Percentiles rank a stretch among this genome's conserved stretches.
phyloP scores from a whole-genome alignment of 2,888 invertebrate genomes.

The Epinotia bilunana region DNA sequence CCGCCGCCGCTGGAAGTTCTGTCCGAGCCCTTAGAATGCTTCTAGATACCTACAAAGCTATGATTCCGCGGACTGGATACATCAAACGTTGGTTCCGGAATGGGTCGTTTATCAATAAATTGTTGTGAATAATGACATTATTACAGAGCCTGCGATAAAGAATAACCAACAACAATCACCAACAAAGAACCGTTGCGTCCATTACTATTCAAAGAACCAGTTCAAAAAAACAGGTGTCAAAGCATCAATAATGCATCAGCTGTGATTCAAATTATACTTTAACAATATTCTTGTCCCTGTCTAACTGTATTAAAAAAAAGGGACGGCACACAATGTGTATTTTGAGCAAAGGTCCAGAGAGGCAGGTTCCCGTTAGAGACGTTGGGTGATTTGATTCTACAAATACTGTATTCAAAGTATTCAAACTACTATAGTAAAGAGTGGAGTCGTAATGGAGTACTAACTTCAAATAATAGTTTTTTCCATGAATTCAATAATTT shows the following conservation, averaged over 20 bases:
- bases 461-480: no score
- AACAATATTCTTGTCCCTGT: constrained; percentile 8
- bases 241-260: constrained; percentile 54
- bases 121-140: background rate
- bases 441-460: no score
- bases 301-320: background rate
- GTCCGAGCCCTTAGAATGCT: no score
- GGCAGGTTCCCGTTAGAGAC: constrained; percentile 52
- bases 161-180: background rate
- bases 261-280: constrained; percentile 29
- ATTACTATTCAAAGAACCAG: constrained; percentile 39
- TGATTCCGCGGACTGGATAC: no score
- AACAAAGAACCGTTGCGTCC: constrained; percentile 19
- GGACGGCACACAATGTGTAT: background rate
- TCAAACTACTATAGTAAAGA: background rate
- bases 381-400: constrained; percentile 12
- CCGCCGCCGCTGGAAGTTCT: no score
- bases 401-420: background rate
- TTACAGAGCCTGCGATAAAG: background rate
- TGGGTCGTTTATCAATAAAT: background rate
- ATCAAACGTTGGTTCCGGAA: background rate
- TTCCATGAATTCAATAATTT: no score
- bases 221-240: constrained; percentile 50
- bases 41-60: no score
- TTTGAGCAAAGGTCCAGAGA: constrained; percentile 18